Conservation (phyloP, 2,888 invertebrate species). For the Willowsia nigromaculata region DNA sequence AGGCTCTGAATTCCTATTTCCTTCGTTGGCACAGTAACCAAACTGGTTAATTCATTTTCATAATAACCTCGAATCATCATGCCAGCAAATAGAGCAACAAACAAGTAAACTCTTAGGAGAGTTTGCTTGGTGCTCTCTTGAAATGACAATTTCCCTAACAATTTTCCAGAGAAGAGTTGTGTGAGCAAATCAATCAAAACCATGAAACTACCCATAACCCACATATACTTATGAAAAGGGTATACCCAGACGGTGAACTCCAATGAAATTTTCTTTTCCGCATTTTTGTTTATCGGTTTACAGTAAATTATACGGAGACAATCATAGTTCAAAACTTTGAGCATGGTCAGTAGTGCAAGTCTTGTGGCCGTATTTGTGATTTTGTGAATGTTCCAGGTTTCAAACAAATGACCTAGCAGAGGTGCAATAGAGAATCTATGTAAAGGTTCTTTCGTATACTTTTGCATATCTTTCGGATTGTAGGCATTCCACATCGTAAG, state of each 20-base stretch:
- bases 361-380: not conserved
- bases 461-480: not conserved
- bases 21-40: not conserved
- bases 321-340: not conserved
- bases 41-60: conserved; percentile 27
- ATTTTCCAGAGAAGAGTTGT: not conserved
- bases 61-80: conserved; percentile 24
- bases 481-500: not conserved
- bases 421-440: not conserved
- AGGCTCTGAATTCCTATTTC: not conserved
- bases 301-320: not conserved
- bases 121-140: not conserved
- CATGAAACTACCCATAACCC: not conserved
- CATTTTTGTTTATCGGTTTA: not conserved
- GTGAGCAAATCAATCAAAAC: not conserved
- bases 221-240: not conserved
- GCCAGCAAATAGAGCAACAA: not conserved
- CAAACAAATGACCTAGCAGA: not conserved
- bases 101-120: not conserved
- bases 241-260: not conserved
- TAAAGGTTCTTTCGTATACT: not conserved
- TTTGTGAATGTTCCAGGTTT: not conserved
- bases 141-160: not conserved
- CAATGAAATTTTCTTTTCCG: not conserved
- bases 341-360: not conserved